Evolutionary conservation across 2,888 invertebrate genomes (phyloP), one percentile per base, ranked within the genome.

Genomic region (Atethmia centrago): DNA sequence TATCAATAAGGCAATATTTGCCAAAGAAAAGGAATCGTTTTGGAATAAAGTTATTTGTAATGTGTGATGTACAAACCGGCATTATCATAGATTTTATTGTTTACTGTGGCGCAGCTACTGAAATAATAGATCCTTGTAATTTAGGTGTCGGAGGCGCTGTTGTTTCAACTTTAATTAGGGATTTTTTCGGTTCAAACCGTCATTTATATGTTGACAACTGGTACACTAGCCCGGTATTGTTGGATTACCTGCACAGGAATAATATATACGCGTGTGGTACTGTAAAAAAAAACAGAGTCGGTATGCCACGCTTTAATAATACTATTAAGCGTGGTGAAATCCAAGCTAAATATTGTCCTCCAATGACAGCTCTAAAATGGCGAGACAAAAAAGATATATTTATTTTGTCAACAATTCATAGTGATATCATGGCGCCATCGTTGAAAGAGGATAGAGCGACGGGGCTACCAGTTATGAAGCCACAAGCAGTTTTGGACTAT

Each of bases 1-100:
- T 79, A 69, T 47, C 63, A 67, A 66, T 81, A 47, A 83, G 66
- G 59, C 83, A 83, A 77, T 81, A 79, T 69, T 67, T 83, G 61
- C 79, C 74, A 55, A 79, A 78, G 65, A 83, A 81, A 75, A 68
- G 82, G 45, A 83, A 81, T 72, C 68, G 83, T 1, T 82, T 80
- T 67, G 82, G 79, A 25, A 71, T 82, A 61, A 83, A 83, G 59
- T 59, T 83, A 66, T 80, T 82, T 66, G 80, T 82, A 59, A 70
- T 82, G 55, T 78, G 82, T 68, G 83, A 86, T 75, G 79, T 85
- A 16, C 1, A 77, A 70, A 78, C 81, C 1, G 80, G 81, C 16
- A 49, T 75, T 36, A 82, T 86, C 47, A 61, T 86, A 16, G 84
- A 84, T 83, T 85, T 85, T 70, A 75, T 85, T 47, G 75, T 87